Base-by-base conservation (phyloP, 2,797 vertebrate species). In the Neostethus bicornis region DNA sequence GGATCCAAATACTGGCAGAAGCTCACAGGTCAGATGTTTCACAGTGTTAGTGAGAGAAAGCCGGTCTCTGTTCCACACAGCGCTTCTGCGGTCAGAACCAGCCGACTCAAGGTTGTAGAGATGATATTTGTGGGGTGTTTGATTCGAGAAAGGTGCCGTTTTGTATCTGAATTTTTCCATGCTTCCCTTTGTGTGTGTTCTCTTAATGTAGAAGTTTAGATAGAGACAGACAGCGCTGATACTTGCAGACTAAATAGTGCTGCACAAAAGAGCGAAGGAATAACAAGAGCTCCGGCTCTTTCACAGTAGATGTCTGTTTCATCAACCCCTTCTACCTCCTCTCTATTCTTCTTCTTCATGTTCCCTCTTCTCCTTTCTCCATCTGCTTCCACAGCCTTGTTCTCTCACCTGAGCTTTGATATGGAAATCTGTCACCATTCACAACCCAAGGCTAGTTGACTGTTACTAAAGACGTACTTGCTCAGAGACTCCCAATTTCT, bases 331-430 rank as follows among this genome's bases (percentile, higher is more conserved):
- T 4, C 35, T n/a, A 11, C 26, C 53, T 45, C 21, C 61, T 45
- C 55, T 32, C 49, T 23, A 17, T 41, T 54, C 58, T 51, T 57
- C 59, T 66, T 58, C 64, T 60, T 75, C 55, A 51, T 35, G 1
- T 54, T 53, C 45, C 41, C 43, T 46, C 35, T 56, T 60, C 49
- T 25, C 44, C 54, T 63, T 37, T 51, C 57, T 56, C 73, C 13
- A 65, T 60, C 65, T 62, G 28, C 58, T 58, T 56, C 67, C 51
- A 51, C 61, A 51, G 65, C 68, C 70, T 83, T 48, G 32, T 73
- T 75, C 77, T 59, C 85, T 87, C 81, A 91, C 91, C 88, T 88
- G 83, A 85, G 84, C 83, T 90, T 90, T 90, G 87, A 92, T 87
- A 91, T 91, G 87, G 85, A 91, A 89, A 90, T 90, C 72, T 78